phyloP scores from a whole-genome alignment of 2,797 vertebrate species.

The Tadarida brasiliensis region DNA sequence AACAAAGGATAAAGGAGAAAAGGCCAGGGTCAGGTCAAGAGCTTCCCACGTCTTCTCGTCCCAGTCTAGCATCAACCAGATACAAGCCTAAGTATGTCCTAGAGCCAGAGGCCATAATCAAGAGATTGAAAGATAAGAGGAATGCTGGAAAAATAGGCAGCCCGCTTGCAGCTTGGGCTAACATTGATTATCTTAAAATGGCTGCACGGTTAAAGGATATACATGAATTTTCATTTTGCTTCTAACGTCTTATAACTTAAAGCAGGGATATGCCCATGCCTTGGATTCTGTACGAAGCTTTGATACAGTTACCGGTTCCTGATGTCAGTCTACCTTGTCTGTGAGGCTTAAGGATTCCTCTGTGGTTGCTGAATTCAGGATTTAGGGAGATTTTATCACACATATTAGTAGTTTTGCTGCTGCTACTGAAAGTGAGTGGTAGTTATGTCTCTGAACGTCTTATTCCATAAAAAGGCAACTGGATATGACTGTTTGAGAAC shows the following conservation, averaged over 20 bases:
- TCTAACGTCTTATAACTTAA: neutral
- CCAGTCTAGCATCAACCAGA: neutral
- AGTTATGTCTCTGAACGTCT: neutral
- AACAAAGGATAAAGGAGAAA: conserved; percentile 50
- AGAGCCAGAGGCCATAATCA: neutral
- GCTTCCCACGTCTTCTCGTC: conserved; percentile 59
- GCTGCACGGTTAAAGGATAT: neutral
- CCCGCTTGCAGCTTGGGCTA: neutral
- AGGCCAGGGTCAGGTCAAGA: conserved; percentile 57
- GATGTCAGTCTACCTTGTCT: neutral
- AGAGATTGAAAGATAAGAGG: neutral
- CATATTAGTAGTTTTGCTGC: neutral
- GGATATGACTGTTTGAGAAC: neutral
- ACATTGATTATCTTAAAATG: conserved; percentile 9
- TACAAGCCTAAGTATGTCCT: neutral
- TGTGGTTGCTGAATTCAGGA: neutral
- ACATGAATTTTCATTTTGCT: neutral
- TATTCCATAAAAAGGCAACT: neutral
- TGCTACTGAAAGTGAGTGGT: neutral
- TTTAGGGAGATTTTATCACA: neutral
- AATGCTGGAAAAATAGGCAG: neutral
- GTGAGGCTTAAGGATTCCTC: neutral
- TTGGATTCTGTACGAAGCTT: neutral
- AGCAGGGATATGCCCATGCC: neutral
- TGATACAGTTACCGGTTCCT: neutral